Evolutionary conservation across 2,888 invertebrate species (phyloP).

Genomic region (Tachina grossa): DNA sequence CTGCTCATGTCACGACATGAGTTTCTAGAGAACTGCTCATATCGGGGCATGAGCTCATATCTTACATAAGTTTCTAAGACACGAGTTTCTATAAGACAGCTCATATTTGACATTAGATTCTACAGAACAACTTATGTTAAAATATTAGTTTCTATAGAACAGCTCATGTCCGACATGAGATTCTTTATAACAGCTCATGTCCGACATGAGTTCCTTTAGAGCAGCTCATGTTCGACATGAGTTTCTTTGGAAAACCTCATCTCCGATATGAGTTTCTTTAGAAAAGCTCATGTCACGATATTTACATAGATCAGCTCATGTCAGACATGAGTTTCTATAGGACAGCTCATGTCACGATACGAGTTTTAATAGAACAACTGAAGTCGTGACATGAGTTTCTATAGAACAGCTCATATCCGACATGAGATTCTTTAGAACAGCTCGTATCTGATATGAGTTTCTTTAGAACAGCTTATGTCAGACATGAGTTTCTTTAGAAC

Average conservation of each 20-base stretch:
- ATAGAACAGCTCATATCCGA: not conserved
- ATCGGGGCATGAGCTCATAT: not conserved
- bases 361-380: not conserved
- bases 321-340: not conserved
- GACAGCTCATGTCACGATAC: not conserved
- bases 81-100: not conserved
- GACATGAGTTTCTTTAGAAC: not conserved
- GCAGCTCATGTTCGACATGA: not conserved
- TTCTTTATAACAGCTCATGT: not conserved
- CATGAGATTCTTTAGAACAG: not conserved
- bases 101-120: not conserved
- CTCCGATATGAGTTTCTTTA: not conserved
- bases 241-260: not conserved
- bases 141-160: not conserved
- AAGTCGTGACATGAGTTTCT: not conserved
- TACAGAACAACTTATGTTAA: not conserved
- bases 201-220: not conserved
- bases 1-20: not conserved
- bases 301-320: not conserved
- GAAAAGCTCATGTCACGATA: no score
- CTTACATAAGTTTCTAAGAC: not conserved
- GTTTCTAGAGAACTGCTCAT: not conserved
- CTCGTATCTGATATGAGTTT: slow-evolving; percentile 1
- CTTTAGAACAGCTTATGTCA: not conserved
- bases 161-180: not conserved